Base-by-base conservation (phyloP, 2,888 invertebrate species). In the Dasysyrphus albostriatus region DNA sequence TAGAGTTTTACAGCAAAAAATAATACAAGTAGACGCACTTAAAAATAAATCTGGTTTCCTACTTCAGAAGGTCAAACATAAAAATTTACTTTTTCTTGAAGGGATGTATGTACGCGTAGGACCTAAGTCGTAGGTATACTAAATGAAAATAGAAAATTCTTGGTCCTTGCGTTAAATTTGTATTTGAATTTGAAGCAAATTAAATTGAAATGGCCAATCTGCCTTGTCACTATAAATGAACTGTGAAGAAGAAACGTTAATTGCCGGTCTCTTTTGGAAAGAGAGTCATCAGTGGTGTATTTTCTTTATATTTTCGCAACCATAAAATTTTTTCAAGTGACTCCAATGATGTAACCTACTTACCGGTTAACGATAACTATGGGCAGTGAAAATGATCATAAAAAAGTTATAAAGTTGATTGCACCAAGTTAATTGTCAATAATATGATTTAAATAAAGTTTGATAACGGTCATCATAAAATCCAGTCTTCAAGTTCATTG, bases 181-280 rank as follows among this genome's bases (percentile, higher is more conserved):
- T 6, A 16, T 44, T 63, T 44, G 4, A 34, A 34, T 16, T 56
- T 34, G 8, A 34, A 16, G 29, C 8, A 12, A 34, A n/a, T 47
- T 16, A 9, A 47, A 47, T 16, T 47, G 3, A 16, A 47, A 16
- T 8, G 14, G n/a, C 16, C 47, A 47, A 16, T 47, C 16, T 47
- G 16, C 47, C 16, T 47, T 16, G 16, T 16, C 5, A 34, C 24
- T 32, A n/a, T 34, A 34, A 34, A 56, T 34, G n/a, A 56, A 34
- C n/a, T 67, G 10, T 16, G 16, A 47, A 24, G 16, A 19, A 24
- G 12, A 58, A 67, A 47, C 59, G 49, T 80, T 84, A 75, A 83
- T 79, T 75, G 58, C 49, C 59, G 42, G 75, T 75, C 51, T 37
- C 70, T 79, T 70, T 70, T 1, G 56, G 32, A 59, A 54, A 54